These are phyloP conservation scores for Cataglyphis albicans DNA, from an alignment of 2,888 invertebrate species.

Conservation along the genomic window DNA sequence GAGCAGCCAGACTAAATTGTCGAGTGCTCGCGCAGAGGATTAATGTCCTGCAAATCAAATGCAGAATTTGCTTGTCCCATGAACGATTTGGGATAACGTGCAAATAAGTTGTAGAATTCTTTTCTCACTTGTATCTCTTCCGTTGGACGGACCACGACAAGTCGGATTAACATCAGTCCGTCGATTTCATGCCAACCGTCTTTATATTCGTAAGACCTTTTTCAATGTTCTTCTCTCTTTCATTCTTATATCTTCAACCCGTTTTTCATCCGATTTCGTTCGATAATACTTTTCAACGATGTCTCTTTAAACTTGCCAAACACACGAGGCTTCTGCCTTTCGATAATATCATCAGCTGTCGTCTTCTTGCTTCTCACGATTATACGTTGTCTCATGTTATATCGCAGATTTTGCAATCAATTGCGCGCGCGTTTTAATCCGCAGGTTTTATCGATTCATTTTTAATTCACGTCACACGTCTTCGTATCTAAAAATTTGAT, in stretches of 20 bases:
- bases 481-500: conserved; percentile 23
- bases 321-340: conserved; percentile 28
- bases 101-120: conserved; percentile 71
- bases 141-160: conserved; percentile 65
- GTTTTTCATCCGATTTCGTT: conserved; percentile 20
- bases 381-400: conserved; percentile 8
- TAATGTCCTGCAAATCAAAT: conserved; percentile 72
- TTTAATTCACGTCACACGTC: conserved; percentile 33
- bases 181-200: conserved; percentile 70
- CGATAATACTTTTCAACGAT: conserved; percentile 45
- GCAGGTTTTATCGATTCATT: not conserved
- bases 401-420: conserved; percentile 33
- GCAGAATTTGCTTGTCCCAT: conserved; percentile 58
- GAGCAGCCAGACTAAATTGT: conserved; percentile 57
- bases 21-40: conserved; percentile 70
- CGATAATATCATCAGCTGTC: conserved; percentile 43
- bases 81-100: conserved; percentile 68
- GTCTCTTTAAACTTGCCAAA: conserved; percentile 35
- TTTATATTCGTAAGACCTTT: conserved; percentile 65
- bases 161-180: conserved; percentile 79
- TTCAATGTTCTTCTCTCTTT: conserved; percentile 16
- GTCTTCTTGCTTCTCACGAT: conserved; percentile 1
- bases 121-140: conserved; percentile 65
- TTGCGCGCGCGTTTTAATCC: not conserved
- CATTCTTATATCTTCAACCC: conserved; percentile 15